Base-by-base conservation (phyloP, 2,888 invertebrate species). In the Boloria selene region DNA sequence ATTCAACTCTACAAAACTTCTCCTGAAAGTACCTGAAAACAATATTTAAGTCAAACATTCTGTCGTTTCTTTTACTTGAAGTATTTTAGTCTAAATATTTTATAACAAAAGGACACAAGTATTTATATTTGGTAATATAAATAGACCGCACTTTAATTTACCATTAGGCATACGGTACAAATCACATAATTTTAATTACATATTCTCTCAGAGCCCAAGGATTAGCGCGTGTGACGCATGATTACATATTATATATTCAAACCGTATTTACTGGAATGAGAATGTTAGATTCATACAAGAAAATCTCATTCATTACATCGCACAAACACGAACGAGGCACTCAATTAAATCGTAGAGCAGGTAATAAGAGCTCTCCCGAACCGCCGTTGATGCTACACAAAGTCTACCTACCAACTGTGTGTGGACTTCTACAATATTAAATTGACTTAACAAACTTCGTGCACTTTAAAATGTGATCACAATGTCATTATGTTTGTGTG, bases 311-410 rank as follows among this genome's bases (percentile, higher is more conserved):
- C 67, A 67, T 73, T 71, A 69, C 68, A 68, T 61, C 68, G 10
- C 31, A 68, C 68, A 72, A 72, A 70, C 67, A 67, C 66, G 63
- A 70, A 65, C 65, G 67, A 66, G 66, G 69, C 73, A 76, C 75
- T 77, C 76, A 80, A 81, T 82, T 83, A 79, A 79, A 80, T 77
- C 72, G 72, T 71, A 67, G 74, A 69, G 71, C 70, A 74, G 72
- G 76, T 78, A 77, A 80, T 78, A 76, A 74, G 73, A 74, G 72
- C 70, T 73, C 71, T 75, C 73, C 67, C 61, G 60, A 70, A 62
- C 70, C 69, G 64, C 72, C 69, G 65, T 67, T 74, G 75, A 75
- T 75, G 75, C 73, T 73, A 75, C 74, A 69, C 77, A 70, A 65
- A 22, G n/a, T 55, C n/a, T 18, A n/a, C 69, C 55, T 51, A 65